Evolutionary conservation across 2,888 invertebrate genomes (phyloP), one percentile per base, ranked within the genome.

Genomic region (Linnaemya vulpina): DNA sequence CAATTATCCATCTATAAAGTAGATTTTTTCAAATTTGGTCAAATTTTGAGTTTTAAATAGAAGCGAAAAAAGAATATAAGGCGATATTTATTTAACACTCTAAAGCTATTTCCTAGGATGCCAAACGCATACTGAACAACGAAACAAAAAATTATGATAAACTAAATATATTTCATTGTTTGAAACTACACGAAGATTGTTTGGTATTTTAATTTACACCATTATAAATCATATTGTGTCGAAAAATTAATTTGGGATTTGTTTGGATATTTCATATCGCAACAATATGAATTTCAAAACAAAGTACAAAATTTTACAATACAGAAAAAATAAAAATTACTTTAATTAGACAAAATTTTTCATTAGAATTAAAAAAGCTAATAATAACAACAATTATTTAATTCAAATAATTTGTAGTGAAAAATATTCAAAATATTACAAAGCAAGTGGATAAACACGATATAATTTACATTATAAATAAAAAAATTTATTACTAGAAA

Each of bases 261-360:
- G 80, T 81, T 84, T 84, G 77, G 81, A 77, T 84, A 81, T 77
- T 84, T 84, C 84, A 81, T 84, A 77, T 84, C 80, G 81, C 74
- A 74, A 68, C 46, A 84, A 81, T 84, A 84, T 81, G 81, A 84
- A 84, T 84, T 84, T 84, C 81, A 84, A 84, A 84, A 74, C 84
- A 84, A 84, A 81, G 84, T 84, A 84, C 84, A 84, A 84, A 84
- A 60, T 77, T 79, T 63, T 71, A 71, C 70, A 79, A 81, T 46
- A 46, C 3, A 71, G 38, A 60, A 79, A 22, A 63, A 78, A 46
- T 73, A 62, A 77, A 83, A 79, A 73, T 58, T 84, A 84, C 62
- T 68, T 84, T 84, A 84, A 81, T 84, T 84, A 84, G 84, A 77
- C 40, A 73, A 84, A 84, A 74, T 81, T 75, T 84, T 76, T 80